A percentile compares a stretch with the other conserved stretches of the same genome.
phyloP scores from a whole-genome alignment of 1,140 invertebrate genomes.

The Gonatopus flavifemur region DNA sequence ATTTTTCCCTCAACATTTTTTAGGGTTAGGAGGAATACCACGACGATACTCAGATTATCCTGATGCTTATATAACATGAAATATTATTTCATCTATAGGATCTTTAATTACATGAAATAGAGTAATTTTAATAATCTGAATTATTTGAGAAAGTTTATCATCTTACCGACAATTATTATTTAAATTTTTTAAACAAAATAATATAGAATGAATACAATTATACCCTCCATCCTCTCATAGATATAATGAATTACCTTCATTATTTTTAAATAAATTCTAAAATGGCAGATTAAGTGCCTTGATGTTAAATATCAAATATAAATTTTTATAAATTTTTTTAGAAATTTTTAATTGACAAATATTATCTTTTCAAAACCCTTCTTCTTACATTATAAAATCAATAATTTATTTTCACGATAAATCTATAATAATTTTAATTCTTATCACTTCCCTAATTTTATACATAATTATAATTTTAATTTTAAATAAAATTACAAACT shows the following conservation, averaged over 20 bases:
- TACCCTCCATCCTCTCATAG: conserved; percentile 48
- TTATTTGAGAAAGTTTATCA: conserved; percentile 57
- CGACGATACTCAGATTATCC: conserved; percentile 74
- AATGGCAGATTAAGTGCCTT: conserved; percentile 44
- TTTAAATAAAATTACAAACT: conserved; percentile 52
- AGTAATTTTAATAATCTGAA: conserved; percentile 61
- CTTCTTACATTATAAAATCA: conserved; percentile 63
- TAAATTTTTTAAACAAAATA: conserved; percentile 57
- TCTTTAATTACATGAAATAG: conserved; percentile 61
- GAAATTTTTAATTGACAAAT: conserved; percentile 57
- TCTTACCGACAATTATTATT: conserved; percentile 46
- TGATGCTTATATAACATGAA: conserved; percentile 66
- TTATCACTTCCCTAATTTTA: conserved; percentile 56
- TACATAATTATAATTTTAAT: conserved; percentile 63
- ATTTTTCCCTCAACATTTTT: conserved; percentile 77
- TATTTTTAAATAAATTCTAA: conserved; percentile 29
- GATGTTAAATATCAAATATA: conserved; percentile 64
- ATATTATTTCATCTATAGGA: conserved; percentile 67
- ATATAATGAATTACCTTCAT: conserved; percentile 30
- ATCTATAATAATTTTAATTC: conserved; percentile 29
- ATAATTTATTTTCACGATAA: conserved; percentile 51
- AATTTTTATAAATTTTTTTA: conserved; percentile 56
- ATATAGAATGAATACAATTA: conserved; percentile 64
- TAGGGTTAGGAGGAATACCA: conserved; percentile 73
- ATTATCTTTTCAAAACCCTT: conserved; percentile 60